A percentile compares a stretch with the other conserved stretches of the same genome.
phyloP scores from a whole-genome alignment of 2,113 vertebrate species.

The Leiothrix lutea region DNA sequence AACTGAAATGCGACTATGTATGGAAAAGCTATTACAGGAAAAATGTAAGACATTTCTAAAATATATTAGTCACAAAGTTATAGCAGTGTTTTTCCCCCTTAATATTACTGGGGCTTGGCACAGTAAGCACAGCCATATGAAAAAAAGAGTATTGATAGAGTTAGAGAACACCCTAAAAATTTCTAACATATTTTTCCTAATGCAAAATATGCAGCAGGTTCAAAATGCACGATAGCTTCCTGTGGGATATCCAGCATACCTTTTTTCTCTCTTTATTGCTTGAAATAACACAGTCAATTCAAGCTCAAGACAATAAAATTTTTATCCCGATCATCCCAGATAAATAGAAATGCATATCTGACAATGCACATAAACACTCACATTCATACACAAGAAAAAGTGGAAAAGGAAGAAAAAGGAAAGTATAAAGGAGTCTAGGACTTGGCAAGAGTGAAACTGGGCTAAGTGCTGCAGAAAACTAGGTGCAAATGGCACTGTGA shows the following conservation, averaged over 20 bases:
- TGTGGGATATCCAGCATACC: not conserved
- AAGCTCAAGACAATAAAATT: not conserved
- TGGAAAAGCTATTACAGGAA: constrained; percentile 54
- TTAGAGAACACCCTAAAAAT: constrained; percentile 8
- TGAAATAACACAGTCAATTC: not conserved
- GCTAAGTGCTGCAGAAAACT: not conserved
- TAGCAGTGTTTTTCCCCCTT: not conserved
- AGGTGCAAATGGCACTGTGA: not conserved
- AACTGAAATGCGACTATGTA: constrained; percentile 54
- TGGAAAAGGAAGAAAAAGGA: not conserved
- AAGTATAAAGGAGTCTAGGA: not conserved
- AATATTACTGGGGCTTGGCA: not conserved
- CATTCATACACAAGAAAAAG: not conserved
- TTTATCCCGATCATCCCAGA: not conserved
- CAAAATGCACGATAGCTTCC: not conserved
- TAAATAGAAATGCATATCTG: not conserved
- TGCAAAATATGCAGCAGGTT: constrained; percentile 30
- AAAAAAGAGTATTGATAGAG: constrained; percentile 35
- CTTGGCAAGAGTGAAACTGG: not conserved
- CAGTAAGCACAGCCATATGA: not conserved
- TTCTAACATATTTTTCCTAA: constrained; percentile 39
- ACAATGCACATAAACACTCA: not conserved
- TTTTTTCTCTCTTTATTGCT: not conserved
- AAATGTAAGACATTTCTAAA: constrained; percentile 32
- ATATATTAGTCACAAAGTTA: constrained; percentile 46